Conservation (phyloP, 1,140 invertebrate genomes). For the Hyphantria cunea region DNA sequence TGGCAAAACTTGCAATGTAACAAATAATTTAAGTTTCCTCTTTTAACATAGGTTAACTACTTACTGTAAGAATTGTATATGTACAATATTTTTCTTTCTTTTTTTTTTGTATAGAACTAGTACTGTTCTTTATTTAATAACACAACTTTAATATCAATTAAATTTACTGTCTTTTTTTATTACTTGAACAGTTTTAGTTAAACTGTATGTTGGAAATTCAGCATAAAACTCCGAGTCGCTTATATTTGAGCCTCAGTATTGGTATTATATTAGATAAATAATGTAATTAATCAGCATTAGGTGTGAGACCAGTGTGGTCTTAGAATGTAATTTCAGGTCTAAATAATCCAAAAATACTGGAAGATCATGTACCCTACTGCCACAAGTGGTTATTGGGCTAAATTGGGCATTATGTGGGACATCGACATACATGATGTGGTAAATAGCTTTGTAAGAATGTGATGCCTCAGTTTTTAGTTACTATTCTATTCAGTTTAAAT, state of each 20-base stretch:
- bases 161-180: slow-evolving; percentile 22
- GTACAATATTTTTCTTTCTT: slow-evolving; percentile 37
- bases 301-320: slow-evolving; percentile 48
- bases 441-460: slow-evolving; percentile 46
- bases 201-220: slow-evolving; percentile 3
- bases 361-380: slow-evolving; percentile 56
- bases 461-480: slow-evolving; percentile 23
- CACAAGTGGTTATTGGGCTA: slow-evolving; percentile 62
- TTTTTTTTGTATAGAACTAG: slow-evolving; percentile 30
- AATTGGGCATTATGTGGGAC: slow-evolving; percentile 64
- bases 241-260: slow-evolving; percentile 24
- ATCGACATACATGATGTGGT: slow-evolving; percentile 55
- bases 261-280: slow-evolving; percentile 16
- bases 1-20: slow-evolving; percentile 65
- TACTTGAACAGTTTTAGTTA: slow-evolving; percentile 17
- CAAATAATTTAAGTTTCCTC: slow-evolving; percentile 65
- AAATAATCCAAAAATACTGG: slow-evolving; percentile 44
- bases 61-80: slow-evolving; percentile 52
- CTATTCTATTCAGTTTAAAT: slow-evolving; percentile 4
- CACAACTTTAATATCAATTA: slow-evolving; percentile 17
- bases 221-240: slow-evolving; percentile 9
- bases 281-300: slow-evolving; percentile 47
- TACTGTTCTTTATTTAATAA: slow-evolving; percentile 5
- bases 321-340: slow-evolving; percentile 69
- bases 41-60: slow-evolving; percentile 40